phyloP scores from a whole-genome alignment of 1,140 invertebrate genomes.

The Harlomillsia oculata region DNA sequence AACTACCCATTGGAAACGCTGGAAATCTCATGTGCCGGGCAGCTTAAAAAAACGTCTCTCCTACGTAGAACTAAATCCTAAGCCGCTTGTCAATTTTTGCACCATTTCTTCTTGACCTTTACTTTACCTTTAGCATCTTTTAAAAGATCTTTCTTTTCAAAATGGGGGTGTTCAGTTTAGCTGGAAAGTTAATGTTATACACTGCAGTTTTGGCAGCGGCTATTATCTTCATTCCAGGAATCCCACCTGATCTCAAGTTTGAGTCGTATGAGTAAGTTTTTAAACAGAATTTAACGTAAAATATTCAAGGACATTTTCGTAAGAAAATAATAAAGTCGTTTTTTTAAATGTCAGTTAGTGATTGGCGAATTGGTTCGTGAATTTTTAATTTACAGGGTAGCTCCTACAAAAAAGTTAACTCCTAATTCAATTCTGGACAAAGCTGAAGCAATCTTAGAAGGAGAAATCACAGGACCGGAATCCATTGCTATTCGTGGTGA shows the following conservation, averaged over 20 bases:
- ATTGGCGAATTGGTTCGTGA: neutral
- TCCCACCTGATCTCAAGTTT: conserved; percentile 21
- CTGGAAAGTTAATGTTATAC: neutral
- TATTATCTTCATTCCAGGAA: conserved; percentile 18
- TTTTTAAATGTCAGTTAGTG: neutral
- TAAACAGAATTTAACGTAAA: conserved; percentile 34
- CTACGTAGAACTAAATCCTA: too few species aligned
- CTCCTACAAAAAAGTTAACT: conserved; percentile 43
- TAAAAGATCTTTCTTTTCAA: neutral
- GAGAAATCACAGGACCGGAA: conserved; percentile 39
- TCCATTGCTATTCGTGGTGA: conserved; percentile 26
- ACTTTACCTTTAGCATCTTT: too few species aligned
- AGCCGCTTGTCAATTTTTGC: too few species aligned
- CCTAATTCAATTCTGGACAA: conserved; percentile 38
- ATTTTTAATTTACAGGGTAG: conserved; percentile 43
- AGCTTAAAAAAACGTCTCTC: too few species aligned
- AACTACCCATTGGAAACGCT: too few species aligned
- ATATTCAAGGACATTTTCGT: conserved; percentile 6
- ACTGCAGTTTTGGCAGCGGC: conserved; percentile 5
- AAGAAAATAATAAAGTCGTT: neutral
- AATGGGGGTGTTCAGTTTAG: neutral
- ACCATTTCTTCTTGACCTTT: too few species aligned
- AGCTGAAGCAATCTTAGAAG: conserved; percentile 37
- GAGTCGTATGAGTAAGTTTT: conserved; percentile 11
- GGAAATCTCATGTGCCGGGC: too few species aligned